These are phyloP conservation scores for Chironomus tepperi DNA, from an alignment of 1,140 invertebrate genomes.

Conservation along the genomic window DNA sequence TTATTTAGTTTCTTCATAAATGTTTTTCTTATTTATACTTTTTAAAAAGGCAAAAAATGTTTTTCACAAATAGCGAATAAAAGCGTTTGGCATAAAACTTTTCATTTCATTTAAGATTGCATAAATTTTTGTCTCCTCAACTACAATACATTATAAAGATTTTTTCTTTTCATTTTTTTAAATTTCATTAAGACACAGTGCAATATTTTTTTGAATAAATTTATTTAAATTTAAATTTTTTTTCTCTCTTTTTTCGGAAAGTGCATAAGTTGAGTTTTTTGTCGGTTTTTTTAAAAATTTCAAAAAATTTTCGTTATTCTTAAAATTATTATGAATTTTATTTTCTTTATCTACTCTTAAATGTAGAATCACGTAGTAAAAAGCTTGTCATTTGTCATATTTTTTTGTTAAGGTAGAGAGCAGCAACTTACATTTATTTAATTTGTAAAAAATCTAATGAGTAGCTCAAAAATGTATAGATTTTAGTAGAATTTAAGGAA, in stretches of 20 bases:
- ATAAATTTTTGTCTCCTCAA: not conserved
- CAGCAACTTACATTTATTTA: no score
- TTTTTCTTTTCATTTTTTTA: not conserved
- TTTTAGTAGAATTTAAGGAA: no score
- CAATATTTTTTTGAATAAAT: not conserved
- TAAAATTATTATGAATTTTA: not conserved
- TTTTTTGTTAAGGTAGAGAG: no score
- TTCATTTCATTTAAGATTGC: not conserved
- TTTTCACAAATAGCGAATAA: not conserved
- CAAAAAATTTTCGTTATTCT: not conserved
- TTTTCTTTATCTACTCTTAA: not conserved
- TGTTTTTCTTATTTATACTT: not conserved
- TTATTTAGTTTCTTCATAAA: not conserved
- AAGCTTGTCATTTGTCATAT: not conserved
- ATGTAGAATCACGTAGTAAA: not conserved
- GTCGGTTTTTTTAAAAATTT: not conserved
- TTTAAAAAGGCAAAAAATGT: constrained; percentile 2
- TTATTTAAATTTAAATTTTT: not conserved
- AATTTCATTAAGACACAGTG: not conserved
- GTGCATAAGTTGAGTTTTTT: not conserved
- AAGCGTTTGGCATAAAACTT: not conserved
- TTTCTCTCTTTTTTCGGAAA: not conserved
- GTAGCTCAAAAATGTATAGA: no score
- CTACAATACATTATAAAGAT: not conserved
- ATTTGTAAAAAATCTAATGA: no score